phyloP scores from a whole-genome alignment of 2,888 invertebrate genomes.

The Eilema caniola region DNA sequence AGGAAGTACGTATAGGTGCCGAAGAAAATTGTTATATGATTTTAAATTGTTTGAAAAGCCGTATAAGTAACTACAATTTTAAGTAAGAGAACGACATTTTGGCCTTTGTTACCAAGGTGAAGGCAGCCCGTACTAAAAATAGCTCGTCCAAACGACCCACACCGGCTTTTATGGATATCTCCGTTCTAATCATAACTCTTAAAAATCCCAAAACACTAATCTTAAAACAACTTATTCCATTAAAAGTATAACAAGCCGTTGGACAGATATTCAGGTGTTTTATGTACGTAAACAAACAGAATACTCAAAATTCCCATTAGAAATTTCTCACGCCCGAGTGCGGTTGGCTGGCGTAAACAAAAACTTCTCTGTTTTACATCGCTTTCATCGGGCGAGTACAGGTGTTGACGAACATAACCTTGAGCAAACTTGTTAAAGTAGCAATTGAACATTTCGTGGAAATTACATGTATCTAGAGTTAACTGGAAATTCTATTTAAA shows the following conservation, averaged over 20 bases:
- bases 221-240: slow-evolving; percentile 51
- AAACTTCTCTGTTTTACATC: slow-evolving; percentile 67
- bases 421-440: slow-evolving; percentile 42
- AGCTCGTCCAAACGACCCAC: not conserved
- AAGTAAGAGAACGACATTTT: not conserved
- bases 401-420: slow-evolving; percentile 48
- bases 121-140: not conserved
- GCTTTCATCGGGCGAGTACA: slow-evolving; percentile 56
- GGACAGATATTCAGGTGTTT: slow-evolving; percentile 70
- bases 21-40: too few relatives aligned
- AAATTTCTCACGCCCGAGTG: slow-evolving; percentile 73
- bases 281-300: slow-evolving; percentile 67
- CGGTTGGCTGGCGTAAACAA: slow-evolving; percentile 59
- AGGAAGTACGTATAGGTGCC: too few relatives aligned
- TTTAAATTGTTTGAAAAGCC: too few relatives aligned
- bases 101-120: not conserved
- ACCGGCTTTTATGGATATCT: not conserved
- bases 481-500: slow-evolving; percentile 18
- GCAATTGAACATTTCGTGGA: slow-evolving; percentile 24
- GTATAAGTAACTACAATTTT: not conserved
- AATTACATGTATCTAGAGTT: slow-evolving; percentile 17
- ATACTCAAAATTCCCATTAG: slow-evolving; percentile 68
- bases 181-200: not conserved
- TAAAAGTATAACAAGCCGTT: slow-evolving; percentile 52
- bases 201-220: slow-evolving; percentile 16